Percentiles rank a stretch among this genome's conserved stretches.
These are phyloP conservation scores for Sturnus vulgaris DNA, from an alignment of 2,113 vertebrate species.

Conservation along the genomic window DNA sequence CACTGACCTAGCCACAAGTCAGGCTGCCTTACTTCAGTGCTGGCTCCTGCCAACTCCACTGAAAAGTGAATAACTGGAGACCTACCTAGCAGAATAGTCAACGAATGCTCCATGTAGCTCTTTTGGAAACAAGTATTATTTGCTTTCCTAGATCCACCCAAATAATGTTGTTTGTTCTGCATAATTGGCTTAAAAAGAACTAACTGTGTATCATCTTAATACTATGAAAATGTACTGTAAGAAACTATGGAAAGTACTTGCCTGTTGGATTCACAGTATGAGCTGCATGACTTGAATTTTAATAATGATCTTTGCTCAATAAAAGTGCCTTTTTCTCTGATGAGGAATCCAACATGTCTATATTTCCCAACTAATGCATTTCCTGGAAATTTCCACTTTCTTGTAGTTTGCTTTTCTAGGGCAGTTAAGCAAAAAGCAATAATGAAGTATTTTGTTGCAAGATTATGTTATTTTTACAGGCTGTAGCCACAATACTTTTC, in stretches of 20 bases:
- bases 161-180: constrained; percentile 26
- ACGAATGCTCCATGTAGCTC: background rate
- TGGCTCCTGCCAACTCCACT: background rate
- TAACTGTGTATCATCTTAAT: background rate
- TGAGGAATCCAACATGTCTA: background rate
- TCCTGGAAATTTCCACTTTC: background rate
- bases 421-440: background rate
- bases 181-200: background rate
- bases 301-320: background rate
- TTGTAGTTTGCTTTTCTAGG: background rate
- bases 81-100: background rate
- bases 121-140: background rate
- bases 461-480: background rate
- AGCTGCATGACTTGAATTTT: constrained; percentile 13
- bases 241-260: background rate
- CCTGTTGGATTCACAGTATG: background rate
- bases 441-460: background rate
- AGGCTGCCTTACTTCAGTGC: background rate
- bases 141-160: background rate
- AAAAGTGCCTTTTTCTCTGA: background rate
- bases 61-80: background rate
- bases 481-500: background rate
- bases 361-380: background rate
- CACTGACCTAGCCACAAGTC: background rate
- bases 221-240: background rate